Base-by-base conservation (phyloP, 2,888 invertebrate species). In the Carterocephalus palaemon region DNA sequence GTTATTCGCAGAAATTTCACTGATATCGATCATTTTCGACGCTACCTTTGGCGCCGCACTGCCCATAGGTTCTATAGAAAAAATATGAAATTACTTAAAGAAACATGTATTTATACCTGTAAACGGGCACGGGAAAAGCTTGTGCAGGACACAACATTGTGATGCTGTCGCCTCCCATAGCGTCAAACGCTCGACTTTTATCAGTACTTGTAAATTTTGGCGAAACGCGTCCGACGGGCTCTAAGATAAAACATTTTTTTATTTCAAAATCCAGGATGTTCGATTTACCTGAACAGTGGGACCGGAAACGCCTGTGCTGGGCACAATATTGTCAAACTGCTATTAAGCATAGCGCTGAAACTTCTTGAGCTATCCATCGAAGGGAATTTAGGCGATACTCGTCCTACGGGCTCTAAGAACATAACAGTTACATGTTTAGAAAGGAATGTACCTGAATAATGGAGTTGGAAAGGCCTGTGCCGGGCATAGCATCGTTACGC, bases 261-360 rank as follows among this genome's bases (percentile, higher is more conserved):
- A 33, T 24, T 31, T 46, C 20, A 34, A 37, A 49, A 46, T 38
- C 42, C 40, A 36, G 51, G 50, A 13, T 26, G 48, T 52, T 45
- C 52, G 22, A 38, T 53, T 85, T 90, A 93, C 92, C 92, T 92
- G 89, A 90, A 90, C 54, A 89, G 78, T 63, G 93, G 92, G 69
- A 92, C 90, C 49, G 93, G 93, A 81, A 90, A 93, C 15, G 92
- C 92, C 75, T 93, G 93, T 10, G 93, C 92, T 46, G 92, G 92
- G 75, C 93, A 93, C 58, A 92, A 79, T 52, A 93, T 70, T 31
- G 92, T 91, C 60, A 92, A 82, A 68, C 88, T 89, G 59, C 70
- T 70, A 52, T 78, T 75, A 60, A 80, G 62, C 53, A 78, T 67
- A 57, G 79, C 75, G 67, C 90, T 89, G 75, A 90, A 90, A 57